These are phyloP conservation scores for Resseliella maxima DNA, from an alignment of 2,888 invertebrate species.

Conservation along the genomic window DNA sequence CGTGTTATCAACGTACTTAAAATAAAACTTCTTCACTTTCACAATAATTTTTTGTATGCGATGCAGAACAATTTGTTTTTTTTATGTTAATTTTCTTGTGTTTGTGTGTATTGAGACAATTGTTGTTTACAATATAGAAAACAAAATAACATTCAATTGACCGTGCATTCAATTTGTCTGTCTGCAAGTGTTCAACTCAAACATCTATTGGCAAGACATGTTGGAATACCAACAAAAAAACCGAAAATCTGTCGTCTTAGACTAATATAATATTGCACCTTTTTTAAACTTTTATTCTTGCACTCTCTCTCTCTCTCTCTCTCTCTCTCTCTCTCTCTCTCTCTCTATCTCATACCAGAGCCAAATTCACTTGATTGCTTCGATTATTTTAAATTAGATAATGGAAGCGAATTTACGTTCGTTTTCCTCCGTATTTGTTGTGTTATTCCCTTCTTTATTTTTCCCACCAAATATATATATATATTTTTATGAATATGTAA, in stretches of 20 bases:
- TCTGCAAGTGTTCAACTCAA: background rate
- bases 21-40: too few relatives aligned
- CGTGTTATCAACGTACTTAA: too few relatives aligned
- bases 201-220: slow-evolving; percentile 39
- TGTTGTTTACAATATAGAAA: too few relatives aligned
- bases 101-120: too few relatives aligned
- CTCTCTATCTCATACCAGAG: too few relatives aligned
- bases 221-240: too few relatives aligned
- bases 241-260: slow-evolving; percentile 38
- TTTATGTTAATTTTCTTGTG: too few relatives aligned
- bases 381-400: slow-evolving; percentile 49
- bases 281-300: background rate
- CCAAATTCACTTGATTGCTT: slow-evolving; percentile 43
- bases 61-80: too few relatives aligned
- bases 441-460: background rate
- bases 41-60: too few relatives aligned
- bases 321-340: too few relatives aligned
- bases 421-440: background rate
- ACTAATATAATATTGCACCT: slow-evolving; percentile 53
- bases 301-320: too few relatives aligned
- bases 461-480: background rate
- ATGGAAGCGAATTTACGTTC: slow-evolving; percentile 15
- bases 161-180: background rate
- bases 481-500: background rate
- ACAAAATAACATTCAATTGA: background rate